Percentiles rank a stretch among this genome's conserved stretches.
Conservation (phyloP, 1,140 invertebrate species). For the Euglossa dilemma region DNA sequence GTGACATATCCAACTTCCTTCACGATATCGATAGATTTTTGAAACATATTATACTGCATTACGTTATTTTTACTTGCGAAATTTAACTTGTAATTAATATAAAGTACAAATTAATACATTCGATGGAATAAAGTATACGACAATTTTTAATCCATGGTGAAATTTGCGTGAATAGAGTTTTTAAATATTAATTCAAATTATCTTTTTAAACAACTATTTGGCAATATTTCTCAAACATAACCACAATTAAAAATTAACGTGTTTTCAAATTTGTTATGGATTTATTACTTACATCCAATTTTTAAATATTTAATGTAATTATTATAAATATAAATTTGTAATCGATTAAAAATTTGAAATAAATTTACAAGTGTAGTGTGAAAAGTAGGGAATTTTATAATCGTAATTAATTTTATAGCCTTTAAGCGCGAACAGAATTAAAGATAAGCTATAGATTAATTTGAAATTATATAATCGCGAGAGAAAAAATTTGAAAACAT, state of each 20-base stretch:
- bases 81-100: neutral
- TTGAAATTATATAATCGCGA: neutral
- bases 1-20: neutral
- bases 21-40: constrained; percentile 3
- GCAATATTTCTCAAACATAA: neutral
- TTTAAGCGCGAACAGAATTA: neutral
- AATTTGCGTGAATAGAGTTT: too few relatives aligned
- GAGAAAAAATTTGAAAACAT: neutral
- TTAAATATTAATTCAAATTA: too few relatives aligned
- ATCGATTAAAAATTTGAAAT: neutral
- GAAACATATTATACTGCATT: neutral
- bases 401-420: neutral
- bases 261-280: too few relatives aligned
- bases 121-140: neutral
- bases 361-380: neutral
- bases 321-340: neutral
- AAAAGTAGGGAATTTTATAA: neutral
- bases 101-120: too few relatives aligned
- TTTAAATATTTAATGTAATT: too few relatives aligned
- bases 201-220: too few relatives aligned
- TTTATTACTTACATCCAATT: neutral
- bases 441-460: neutral
- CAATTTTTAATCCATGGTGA: neutral
- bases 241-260: neutral
- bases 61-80: neutral